Evolutionary conservation across 2,888 invertebrate genomes (phyloP), one percentile per base, ranked within the genome.

Genomic region (Stenodera caucasica): DNA sequence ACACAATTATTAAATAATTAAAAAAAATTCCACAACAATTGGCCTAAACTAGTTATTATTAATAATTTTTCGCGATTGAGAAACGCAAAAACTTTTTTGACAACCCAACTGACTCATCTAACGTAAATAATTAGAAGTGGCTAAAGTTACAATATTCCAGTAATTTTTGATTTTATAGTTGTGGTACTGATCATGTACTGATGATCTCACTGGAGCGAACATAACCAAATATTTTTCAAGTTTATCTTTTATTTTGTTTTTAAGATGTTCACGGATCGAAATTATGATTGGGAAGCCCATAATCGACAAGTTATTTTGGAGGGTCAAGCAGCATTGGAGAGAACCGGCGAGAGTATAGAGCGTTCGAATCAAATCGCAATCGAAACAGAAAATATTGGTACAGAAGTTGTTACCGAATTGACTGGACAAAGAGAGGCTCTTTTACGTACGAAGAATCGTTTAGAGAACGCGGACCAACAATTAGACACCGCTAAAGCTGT

Each of bases 351-450:
- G 60, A 88, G 88, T 67, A 81, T 90, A 9, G 84, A 84, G 0
- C 82, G 91, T 57, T 89, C 91, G 0, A 88, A 90, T 67, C 86
- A 86, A 72, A 84, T 91, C 50, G 90, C 92, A 0, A 84, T 88
- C 2, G 92, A 94, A 81, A 92, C 91, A 0, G 94, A 94, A 80
- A 84, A 86, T 72, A 85, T 93, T 66, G 93, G 92, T 6, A 86
- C 87, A 0, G 90, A 88, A 75, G 90, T 92, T 1, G 83, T 94
- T 7, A 84, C 86, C 0, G 93, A 94, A 70, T 80, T 94, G 35
- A 87, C 87, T 1, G 85, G 84, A 61, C 94, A 94, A 78, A 80
- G 93, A 57, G 92, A 94, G 75, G 83, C 90, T 0, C 78, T 94
- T 3, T 74, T 89, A 4, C 80, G 91, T 59, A 85, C 87, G 2